Evolutionary conservation across 2,797 vertebrate species (phyloP).

Genomic region (Coregonus ussuriensis): DNA sequence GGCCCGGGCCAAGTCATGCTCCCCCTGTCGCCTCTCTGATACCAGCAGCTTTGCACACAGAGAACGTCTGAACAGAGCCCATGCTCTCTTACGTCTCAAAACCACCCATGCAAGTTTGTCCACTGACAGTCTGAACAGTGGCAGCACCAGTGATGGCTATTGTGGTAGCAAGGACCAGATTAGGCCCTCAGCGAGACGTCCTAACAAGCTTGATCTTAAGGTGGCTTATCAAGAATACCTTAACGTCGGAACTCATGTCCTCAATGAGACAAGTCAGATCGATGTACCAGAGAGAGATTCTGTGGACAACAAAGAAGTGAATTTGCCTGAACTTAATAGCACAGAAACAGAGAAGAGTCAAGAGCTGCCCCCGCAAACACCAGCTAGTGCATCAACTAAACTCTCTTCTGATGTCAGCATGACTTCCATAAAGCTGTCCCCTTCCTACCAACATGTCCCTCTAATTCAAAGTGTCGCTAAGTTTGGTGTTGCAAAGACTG

Average conservation of each 20-base stretch:
- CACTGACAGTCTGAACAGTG: constrained; percentile 94
- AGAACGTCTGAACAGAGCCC: constrained; percentile 81
- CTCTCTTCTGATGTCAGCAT: constrained; percentile 79
- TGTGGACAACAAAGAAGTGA: constrained; percentile 67
- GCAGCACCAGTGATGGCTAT: constrained; percentile 92
- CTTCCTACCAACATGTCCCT: constrained; percentile 91
- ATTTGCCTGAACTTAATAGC: constrained; percentile 55
- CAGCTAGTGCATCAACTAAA: constrained; percentile 74
- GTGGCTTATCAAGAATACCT: constrained; percentile 71
- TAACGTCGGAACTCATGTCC: constrained; percentile 45
- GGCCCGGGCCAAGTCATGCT: constrained; percentile 88
- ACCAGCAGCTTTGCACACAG: constrained; percentile 75
- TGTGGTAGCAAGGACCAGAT: constrained; percentile 87
- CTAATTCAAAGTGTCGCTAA: constrained; percentile 81
- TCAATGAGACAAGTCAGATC: constrained; percentile 55
- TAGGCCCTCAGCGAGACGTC: constrained; percentile 77
- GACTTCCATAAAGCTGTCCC: constrained; percentile 91
- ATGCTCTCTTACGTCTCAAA: constrained; percentile 86
- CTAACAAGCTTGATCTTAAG: constrained; percentile 90
- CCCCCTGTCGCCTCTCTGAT: constrained; percentile 86
- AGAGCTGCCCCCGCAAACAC: constrained; percentile 64
- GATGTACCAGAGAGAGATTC: constrained; percentile 76
- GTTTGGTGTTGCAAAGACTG: constrained; percentile 62
- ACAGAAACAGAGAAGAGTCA: constrained; percentile 76
- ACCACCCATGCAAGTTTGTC: constrained; percentile 87